phyloP scores from a whole-genome alignment of 2,113 vertebrate species.

The Pimephales promelas region DNA sequence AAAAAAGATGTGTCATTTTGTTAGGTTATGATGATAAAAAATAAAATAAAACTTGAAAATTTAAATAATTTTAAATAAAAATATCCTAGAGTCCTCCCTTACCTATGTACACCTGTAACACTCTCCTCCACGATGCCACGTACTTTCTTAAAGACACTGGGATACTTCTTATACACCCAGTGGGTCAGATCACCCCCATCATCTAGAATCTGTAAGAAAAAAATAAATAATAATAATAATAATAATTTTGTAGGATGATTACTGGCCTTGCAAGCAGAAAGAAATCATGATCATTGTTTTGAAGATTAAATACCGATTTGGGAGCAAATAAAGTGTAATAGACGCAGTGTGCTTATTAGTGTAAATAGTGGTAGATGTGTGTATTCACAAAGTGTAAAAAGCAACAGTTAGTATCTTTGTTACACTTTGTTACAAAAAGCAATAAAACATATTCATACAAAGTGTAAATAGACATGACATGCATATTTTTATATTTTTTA shows the following conservation, averaged over 20 bases:
- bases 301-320: neutral
- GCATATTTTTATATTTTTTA: no score
- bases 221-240: no score
- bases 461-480: neutral
- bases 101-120: conserved; percentile 98
- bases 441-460: neutral
- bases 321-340: neutral
- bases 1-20: no score
- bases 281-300: neutral
- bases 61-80: neutral
- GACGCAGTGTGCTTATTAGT: neutral
- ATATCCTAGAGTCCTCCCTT: conserved; percentile 31
- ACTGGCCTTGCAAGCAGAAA: neutral
- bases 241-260: neutral
- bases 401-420: neutral
- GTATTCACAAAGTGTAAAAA: neutral
- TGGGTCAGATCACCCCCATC: conserved; percentile 98
- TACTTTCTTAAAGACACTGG: conserved; percentile 95
- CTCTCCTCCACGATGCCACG: conserved; percentile 98
- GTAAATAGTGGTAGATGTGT: neutral
- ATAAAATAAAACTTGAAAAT: no score
- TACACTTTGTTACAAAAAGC: neutral
- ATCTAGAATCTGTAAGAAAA: conserved; percentile 86
- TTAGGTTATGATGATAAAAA: neutral
- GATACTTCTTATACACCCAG: conserved; percentile 99